phyloP scores from a whole-genome alignment of 2,888 invertebrate species.

The Acronicta psi region DNA sequence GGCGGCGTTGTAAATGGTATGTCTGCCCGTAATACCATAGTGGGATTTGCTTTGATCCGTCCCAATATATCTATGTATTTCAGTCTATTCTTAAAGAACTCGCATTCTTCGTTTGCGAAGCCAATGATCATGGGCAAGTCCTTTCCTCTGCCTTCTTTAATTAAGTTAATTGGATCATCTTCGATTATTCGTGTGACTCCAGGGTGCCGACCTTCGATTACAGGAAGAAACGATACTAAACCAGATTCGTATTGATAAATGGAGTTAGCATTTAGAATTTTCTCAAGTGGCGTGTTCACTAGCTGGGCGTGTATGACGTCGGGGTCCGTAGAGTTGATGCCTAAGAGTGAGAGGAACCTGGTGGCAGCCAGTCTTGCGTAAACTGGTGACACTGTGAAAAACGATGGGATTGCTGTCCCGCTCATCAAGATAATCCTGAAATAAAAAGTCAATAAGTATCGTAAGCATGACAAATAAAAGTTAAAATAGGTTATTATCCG shows the following conservation, averaged over 20 bases:
- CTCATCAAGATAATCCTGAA: slow-evolving; percentile 56
- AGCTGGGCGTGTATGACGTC: slow-evolving; percentile 54
- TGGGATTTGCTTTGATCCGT: slow-evolving; percentile 35
- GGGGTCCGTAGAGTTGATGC: slow-evolving; percentile 59
- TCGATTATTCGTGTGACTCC: slow-evolving; percentile 58
- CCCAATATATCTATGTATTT: slow-evolving; percentile 32
- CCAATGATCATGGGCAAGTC: slow-evolving; percentile 59
- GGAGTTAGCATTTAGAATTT: slow-evolving; percentile 64
- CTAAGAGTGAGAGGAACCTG: slow-evolving; percentile 74
- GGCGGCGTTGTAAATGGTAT: slow-evolving; percentile 38
- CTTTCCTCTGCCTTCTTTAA: slow-evolving; percentile 57
- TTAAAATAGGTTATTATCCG: slow-evolving; percentile 37
- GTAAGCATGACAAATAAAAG: background rate
- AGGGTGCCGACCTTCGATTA: slow-evolving; percentile 50
- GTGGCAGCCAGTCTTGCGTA: slow-evolving; percentile 47
- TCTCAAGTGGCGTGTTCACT: slow-evolving; percentile 47
- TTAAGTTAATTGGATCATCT: slow-evolving; percentile 58
- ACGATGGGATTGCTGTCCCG: slow-evolving; percentile 51
- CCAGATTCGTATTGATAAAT: slow-evolving; percentile 45
- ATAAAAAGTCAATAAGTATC: slow-evolving; percentile 2
- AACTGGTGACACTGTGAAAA: slow-evolving; percentile 53
- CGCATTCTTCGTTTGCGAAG: slow-evolving; percentile 51
- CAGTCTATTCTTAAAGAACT: slow-evolving; percentile 30
- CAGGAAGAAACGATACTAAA: slow-evolving; percentile 57
- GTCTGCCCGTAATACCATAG: slow-evolving; percentile 62